Evolutionary conservation across 2,888 invertebrate genomes (phyloP).

Genomic region (Platypus cylindrus): DNA sequence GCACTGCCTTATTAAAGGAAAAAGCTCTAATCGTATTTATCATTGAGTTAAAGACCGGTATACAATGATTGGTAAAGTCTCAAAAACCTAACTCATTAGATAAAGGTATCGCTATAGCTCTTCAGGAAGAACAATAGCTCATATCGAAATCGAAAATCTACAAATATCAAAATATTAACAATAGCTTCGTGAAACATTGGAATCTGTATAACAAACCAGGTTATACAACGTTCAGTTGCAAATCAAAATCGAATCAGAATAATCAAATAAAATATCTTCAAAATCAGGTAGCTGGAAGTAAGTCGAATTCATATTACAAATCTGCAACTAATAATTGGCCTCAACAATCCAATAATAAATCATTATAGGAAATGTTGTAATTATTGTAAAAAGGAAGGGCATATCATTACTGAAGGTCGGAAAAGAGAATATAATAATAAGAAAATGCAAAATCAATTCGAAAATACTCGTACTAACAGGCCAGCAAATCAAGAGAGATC

Average conservation of each 20-base stretch:
- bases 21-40: conserved; percentile 12
- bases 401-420: conserved; percentile 15
- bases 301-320: too few relatives aligned
- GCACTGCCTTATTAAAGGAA: conserved; percentile 7
- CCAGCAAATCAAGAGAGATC: too few relatives aligned
- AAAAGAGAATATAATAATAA: conserved; percentile 16
- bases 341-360: too few relatives aligned
- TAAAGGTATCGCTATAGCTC: conserved; percentile 12
- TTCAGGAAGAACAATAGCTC: conserved; percentile 12
- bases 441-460: too few relatives aligned
- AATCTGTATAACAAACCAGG: conserved; percentile 8
- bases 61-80: conserved; percentile 11
- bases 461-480: too few relatives aligned
- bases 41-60: conserved; percentile 7
- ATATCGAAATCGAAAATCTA: conserved; percentile 12
- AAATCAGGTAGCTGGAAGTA: too few relatives aligned
- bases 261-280: too few relatives aligned
- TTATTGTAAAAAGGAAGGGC: conserved; percentile 16
- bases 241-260: conserved; percentile 4
- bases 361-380: conserved; percentile 10
- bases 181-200: conserved; percentile 6
- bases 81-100: conserved; percentile 10
- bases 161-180: conserved; percentile 12
- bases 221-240: conserved; percentile 10
- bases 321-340: too few relatives aligned